These are phyloP conservation scores for Entomobrya multifasciata DNA, from an alignment of 2,888 invertebrate genomes.

Conservation along the genomic window DNA sequence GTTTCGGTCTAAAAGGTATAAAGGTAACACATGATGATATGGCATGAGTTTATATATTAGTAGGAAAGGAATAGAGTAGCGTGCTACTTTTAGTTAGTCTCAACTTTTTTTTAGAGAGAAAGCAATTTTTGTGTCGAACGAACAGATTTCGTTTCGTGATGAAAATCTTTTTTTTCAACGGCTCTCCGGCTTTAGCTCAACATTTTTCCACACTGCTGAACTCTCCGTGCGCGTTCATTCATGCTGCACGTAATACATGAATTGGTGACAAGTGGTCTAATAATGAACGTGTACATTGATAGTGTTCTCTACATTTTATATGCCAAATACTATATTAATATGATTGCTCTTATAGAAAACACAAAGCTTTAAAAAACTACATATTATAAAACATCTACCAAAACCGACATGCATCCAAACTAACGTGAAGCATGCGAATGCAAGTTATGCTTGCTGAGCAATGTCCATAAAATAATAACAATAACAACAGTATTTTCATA, in stretches of 20 bases:
- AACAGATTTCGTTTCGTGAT: conserved; percentile 53
- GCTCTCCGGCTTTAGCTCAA: neutral
- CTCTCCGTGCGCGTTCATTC: conserved; percentile 28
- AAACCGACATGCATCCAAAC: too few species aligned
- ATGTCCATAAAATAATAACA: neutral
- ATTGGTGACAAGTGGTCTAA: conserved; percentile 53
- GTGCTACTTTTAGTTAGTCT: conserved; percentile 30
- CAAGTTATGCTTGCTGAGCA: too few species aligned
- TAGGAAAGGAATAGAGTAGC: conserved; percentile 3
- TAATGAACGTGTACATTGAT: conserved; percentile 23
- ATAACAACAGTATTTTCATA: conserved; percentile 5
- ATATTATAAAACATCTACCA: too few species aligned
- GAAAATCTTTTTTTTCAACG: conserved; percentile 24
- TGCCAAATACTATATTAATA: neutral
- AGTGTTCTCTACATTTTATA: neutral
- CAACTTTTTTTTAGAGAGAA: too few species aligned
- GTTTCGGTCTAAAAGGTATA: neutral
- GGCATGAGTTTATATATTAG: neutral
- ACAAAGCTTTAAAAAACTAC: too few species aligned
- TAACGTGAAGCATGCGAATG: too few species aligned
- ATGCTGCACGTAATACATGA: conserved; percentile 54
- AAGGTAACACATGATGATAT: neutral
- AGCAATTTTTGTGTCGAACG: conserved; percentile 32
- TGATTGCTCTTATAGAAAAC: neutral
- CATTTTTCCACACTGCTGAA: conserved; percentile 25